A percentile compares a stretch with the other conserved stretches of the same genome.
Evolutionary conservation across 1,140 invertebrate species (phyloP).

Genomic region (Bombus confusus): DNA sequence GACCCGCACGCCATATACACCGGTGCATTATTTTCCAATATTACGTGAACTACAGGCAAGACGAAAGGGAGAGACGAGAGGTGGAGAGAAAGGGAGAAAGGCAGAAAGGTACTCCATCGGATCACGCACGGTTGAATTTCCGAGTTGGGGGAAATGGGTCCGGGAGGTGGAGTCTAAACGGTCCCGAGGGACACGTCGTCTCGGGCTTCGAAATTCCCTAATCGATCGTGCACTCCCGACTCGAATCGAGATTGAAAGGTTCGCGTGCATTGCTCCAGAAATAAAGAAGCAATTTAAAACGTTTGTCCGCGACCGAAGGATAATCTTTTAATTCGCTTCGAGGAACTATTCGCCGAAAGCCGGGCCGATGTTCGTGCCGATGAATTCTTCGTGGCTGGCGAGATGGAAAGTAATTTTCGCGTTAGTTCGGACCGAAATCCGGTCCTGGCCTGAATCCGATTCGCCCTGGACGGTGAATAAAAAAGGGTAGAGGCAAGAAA

Average conservation of each 20-base stretch:
- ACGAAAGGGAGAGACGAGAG: background rate
- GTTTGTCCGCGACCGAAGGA: slow-evolving; percentile 60
- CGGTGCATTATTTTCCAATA: slow-evolving; percentile 78
- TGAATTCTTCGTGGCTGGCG: slow-evolving; percentile 26
- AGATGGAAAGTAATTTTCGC: slow-evolving; percentile 55
- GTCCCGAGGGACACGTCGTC: slow-evolving; percentile 71
- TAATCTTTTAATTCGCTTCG: slow-evolving; percentile 68
- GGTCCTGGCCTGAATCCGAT: background rate
- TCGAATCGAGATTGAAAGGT: slow-evolving; percentile 69
- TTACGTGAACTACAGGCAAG: slow-evolving; percentile 53
- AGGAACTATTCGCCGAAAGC: slow-evolving; percentile 41
- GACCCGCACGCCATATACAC: slow-evolving; percentile 42
- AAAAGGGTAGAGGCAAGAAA: background rate
- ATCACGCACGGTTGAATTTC: slow-evolving; percentile 74
- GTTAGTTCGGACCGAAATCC: slow-evolving; percentile 29
- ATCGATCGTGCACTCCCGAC: slow-evolving; percentile 69
- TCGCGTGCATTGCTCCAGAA: slow-evolving; percentile 67
- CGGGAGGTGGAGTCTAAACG: slow-evolving; percentile 64
- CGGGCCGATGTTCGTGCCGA: slow-evolving; percentile 21
- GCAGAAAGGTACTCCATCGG: slow-evolving; percentile 63
- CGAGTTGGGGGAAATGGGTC: slow-evolving; percentile 62
- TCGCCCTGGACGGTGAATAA: background rate
- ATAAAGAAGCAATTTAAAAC: slow-evolving; percentile 67
- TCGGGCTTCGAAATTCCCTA: slow-evolving; percentile 71
- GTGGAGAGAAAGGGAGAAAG: slow-evolving; percentile 9